Percentiles rank a stretch among this genome's conserved stretches.
Conservation (phyloP, 2,113 vertebrate species). For the Xiphophorus maculatus region DNA sequence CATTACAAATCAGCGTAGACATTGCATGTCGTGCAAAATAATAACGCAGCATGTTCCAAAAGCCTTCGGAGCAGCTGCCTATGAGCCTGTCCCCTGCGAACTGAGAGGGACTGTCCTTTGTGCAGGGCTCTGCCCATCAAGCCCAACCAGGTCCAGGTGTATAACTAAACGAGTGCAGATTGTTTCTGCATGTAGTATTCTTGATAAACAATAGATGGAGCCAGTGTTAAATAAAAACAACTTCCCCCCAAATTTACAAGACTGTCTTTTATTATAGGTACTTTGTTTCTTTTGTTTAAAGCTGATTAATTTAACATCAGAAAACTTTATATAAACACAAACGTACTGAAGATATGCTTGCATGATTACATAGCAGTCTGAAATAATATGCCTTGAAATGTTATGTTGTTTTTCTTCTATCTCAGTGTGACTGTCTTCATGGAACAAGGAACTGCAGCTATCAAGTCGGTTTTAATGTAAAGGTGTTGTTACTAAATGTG, state of each 20-base stretch:
- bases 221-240: constrained; percentile 44
- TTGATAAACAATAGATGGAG: constrained; percentile 53
- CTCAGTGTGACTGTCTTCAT: constrained; percentile 60
- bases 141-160: constrained; percentile 64
- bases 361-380: too few relatives aligned
- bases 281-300: neutral
- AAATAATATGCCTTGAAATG: neutral
- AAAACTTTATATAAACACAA: neutral
- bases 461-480: constrained; percentile 63
- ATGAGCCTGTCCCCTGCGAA: constrained; percentile 6
- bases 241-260: neutral
- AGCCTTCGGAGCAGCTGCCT: neutral
- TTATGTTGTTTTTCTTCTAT: constrained; percentile 21
- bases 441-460: constrained; percentile 53
- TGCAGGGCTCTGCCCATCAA: constrained; percentile 42
- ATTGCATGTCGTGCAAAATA: constrained; percentile 21
- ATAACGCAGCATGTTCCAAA: neutral
- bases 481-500: constrained; percentile 78
- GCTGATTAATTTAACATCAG: neutral
- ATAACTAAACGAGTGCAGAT: constrained; percentile 15
- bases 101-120: constrained; percentile 18
- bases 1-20: constrained; percentile 36
- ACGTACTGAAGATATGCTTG: neutral
- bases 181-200: constrained; percentile 60
- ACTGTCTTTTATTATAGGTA: neutral